phyloP scores from a whole-genome alignment of 2,113 vertebrate genomes.

The Ondatra zibethicus region DNA sequence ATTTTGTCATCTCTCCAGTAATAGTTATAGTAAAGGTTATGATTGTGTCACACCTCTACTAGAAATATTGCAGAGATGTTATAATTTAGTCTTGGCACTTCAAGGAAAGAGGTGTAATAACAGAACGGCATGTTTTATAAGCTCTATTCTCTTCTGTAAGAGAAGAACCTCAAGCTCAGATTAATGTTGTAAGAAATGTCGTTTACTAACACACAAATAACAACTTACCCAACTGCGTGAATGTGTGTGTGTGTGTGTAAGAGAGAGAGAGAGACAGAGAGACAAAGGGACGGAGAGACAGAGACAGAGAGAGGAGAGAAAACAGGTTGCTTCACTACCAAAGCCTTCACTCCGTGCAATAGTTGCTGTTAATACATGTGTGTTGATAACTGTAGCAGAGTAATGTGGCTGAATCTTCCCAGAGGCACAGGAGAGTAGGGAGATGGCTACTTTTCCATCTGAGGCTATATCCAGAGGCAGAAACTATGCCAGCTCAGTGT shows the following conservation, averaged over 20 bases:
- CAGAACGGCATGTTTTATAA: not conserved
- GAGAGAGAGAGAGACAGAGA: too few species aligned
- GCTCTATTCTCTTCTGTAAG: not conserved
- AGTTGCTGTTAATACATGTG: constrained; percentile 10
- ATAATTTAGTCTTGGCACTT: not conserved
- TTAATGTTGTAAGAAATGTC: constrained; percentile 34
- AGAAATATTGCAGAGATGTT: not conserved
- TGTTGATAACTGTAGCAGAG: not conserved
- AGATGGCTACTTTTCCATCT: not conserved
- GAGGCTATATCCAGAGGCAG: not conserved
- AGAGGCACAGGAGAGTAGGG: not conserved
- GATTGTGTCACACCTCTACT: not conserved
- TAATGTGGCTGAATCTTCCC: not conserved
- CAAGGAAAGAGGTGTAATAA: not conserved
- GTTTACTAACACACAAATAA: not conserved
- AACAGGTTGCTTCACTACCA: not conserved
- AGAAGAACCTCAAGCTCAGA: not conserved
- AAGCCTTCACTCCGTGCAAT: not conserved
- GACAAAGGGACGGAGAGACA: too few species aligned
- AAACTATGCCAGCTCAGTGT: not conserved
- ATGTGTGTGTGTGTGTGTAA: not conserved
- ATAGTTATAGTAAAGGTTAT: not conserved
- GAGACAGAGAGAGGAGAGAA: not conserved
- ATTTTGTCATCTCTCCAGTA: constrained; percentile 22
- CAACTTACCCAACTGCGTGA: not conserved